Base-by-base conservation (phyloP, 1,140 invertebrate genomes). In the Drosophila mojavensis region DNA sequence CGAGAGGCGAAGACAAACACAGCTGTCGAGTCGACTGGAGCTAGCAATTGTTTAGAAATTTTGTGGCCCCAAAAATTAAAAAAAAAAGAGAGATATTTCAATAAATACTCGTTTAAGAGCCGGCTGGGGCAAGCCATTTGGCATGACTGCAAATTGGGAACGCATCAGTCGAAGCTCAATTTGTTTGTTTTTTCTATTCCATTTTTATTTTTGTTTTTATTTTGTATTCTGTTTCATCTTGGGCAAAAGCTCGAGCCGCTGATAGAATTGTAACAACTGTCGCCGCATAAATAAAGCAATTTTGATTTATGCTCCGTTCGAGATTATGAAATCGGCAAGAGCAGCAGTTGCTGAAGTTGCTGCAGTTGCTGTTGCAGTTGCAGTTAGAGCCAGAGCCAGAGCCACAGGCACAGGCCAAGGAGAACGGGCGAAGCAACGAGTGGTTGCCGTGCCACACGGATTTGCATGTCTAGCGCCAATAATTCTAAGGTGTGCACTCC, bases 181-280 rank as follows among this genome's bases (percentile, higher is more conserved):
- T 89, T 89, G 77, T 88, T 89, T 89, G 64, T 75, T 81, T 67
- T 75, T 47, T 26, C 58, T 30, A 41, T 60, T 30, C 3, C 5
- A 30, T 30, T 30, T 5, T 30, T 3, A 5, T 30, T 30, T 30
- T 6, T 30, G 28, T 4, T 30, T 33, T 9, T 33, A 0, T 17
- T 63, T 36, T 11, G 67, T 24, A 61, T 65, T 45, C 50, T 24
- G 41, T 13, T 65, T 66, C 13, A 43, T 66, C 55, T 79, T 43
- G 47, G 64, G 62, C 70, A 61, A 75, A 73, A 61, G 61, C 73
- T 48, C 47, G 54, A 50, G 20, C 47, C 17, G 84, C 61, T 83
- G 84, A 89, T 89, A 84, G 84, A 89, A 89, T 89, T 89, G 84
- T 89, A 90, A 89, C 85, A 89, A 89, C 84, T 89, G 84, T 89